Conservation (phyloP, 2,888 invertebrate genomes). For the Leucozona laternaria region DNA sequence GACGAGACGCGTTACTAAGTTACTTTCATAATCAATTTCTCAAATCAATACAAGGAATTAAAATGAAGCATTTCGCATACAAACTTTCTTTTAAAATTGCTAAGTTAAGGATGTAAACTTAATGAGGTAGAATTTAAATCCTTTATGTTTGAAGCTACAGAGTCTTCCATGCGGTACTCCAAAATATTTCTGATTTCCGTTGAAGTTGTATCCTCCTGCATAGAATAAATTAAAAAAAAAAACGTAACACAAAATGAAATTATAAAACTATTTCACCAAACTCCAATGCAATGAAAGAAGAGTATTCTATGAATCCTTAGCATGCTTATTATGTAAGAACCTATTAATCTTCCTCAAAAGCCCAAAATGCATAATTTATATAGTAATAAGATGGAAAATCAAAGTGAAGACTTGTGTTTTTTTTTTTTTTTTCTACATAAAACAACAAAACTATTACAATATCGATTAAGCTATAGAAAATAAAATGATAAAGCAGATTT, state of each 20-base stretch:
- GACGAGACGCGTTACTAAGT: not conserved
- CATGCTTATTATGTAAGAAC: slow-evolving; percentile 60
- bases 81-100: not conserved
- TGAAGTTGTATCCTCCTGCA: slow-evolving; percentile 53
- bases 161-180: not conserved
- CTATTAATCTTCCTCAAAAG: slow-evolving; percentile 58
- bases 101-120: not conserved
- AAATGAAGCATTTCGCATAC: not conserved
- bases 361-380: slow-evolving; percentile 66
- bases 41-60: not conserved
- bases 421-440: not conserved
- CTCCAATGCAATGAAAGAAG: slow-evolving; percentile 55
- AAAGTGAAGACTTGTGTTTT: slow-evolving; percentile 32
- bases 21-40: not conserved
- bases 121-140: not conserved
- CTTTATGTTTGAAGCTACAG: not conserved
- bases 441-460: slow-evolving; percentile 41
- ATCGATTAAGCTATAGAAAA: slow-evolving; percentile 60
- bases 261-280: slow-evolving; percentile 49
- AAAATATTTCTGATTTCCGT: slow-evolving; percentile 18
- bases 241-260: slow-evolving; percentile 66
- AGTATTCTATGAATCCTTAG: slow-evolving; percentile 53
- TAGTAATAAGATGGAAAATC: slow-evolving; percentile 45
- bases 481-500: slow-evolving; percentile 58
- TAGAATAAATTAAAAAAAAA: slow-evolving; percentile 31